Evolutionary conservation across 2,797 vertebrate species (phyloP), one percentile per base, ranked within the genome.

Genomic region (Microchirus variegatus): DNA sequence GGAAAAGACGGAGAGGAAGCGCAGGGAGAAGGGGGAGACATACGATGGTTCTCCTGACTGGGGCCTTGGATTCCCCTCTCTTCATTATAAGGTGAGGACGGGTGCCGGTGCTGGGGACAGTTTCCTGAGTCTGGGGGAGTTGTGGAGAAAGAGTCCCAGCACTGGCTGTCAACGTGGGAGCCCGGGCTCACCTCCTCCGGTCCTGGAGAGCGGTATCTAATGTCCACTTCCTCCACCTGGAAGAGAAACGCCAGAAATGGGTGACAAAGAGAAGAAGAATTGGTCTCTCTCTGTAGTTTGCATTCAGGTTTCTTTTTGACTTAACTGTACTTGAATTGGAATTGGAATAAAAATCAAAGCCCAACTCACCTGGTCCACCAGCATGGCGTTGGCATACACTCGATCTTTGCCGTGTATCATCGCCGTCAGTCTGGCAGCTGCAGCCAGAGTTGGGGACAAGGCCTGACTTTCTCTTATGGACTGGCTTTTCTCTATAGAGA

Each of bases 321-420:
- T 31, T 31, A 6, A 22, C 9, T 10, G 12, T 40, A 40, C 12
- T 40, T 40, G 9, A 40, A 6, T 13, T 40, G 3, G 9, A 40
- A 22, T 40, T 10, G 2, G 12, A 40, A 40, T 40, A 41, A 8
- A 0, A 3, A 49, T 43, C 48, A 22, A 12, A 19, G 9, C 9
- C 16, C 0, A 1, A 63, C 86, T 87, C 62, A 92, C 91, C 87
- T 90, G 83, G 51, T 90, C 82, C 60, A 90, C 89, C 74, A 91
- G 81, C 87, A 90, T 90, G 70, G 87, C 47, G 48, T 91, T 91
- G 60, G 87, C 70, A n/a, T 88, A 91, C 7, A 88, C 86, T 76
- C 80, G 89, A 80, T 94, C 95, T 45, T 84, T 94, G 62, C 94
- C 94, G 48, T 94, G 95, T 59, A 95, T 89, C 93, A 95, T 84